Base-by-base conservation (phyloP, 2,797 vertebrate genomes). In the Poecilia velifera region DNA sequence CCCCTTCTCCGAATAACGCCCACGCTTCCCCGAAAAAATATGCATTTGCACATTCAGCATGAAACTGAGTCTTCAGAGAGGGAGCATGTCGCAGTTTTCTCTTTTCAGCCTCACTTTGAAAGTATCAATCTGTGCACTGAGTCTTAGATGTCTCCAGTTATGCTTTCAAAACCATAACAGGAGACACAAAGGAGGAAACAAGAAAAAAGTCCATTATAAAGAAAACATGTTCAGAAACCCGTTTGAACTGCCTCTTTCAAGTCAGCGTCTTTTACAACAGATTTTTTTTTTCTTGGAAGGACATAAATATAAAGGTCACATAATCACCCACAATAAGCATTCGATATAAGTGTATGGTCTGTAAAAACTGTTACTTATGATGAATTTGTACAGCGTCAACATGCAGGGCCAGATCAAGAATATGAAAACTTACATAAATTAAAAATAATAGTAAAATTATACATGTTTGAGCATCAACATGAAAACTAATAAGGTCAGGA, bases 1-100 rank as follows among this genome's bases (percentile, higher is more conserved):
- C 88, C 92, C 88, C 84, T 90, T 87, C 89, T 81, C 73, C 13
- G 77, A 90, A 93, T 79, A 74, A 84, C 93, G 28, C 93, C 93
- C 72, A 92, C 91, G 0, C 72, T 93, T 94, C 91, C 86, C 90
- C 66, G 89, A 92, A 93, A 77, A 90, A 83, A 80, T 75, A 78
- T 79, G 86, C 90, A 90, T 86, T 89, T 85, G 86, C 72, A 86
- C 89, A 93, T 90, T 93, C 87, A 91, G 90, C 85, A 18, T 2
- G 92, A 95, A 94, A 94, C 90, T 1, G n/a, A 86, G 72, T 77
- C 66, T 77, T 79, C 73, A 77, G 55, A 89, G 91, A 71, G 86
- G 90, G 88, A 92, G 88, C 76, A 78, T 77, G 73, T 80, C 76
- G 59, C 3, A 75, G 41, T 66, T 64, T 82, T 89, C 74, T 57